phyloP scores from a whole-genome alignment of 2,888 invertebrate species.

The Noctua pronuba region DNA sequence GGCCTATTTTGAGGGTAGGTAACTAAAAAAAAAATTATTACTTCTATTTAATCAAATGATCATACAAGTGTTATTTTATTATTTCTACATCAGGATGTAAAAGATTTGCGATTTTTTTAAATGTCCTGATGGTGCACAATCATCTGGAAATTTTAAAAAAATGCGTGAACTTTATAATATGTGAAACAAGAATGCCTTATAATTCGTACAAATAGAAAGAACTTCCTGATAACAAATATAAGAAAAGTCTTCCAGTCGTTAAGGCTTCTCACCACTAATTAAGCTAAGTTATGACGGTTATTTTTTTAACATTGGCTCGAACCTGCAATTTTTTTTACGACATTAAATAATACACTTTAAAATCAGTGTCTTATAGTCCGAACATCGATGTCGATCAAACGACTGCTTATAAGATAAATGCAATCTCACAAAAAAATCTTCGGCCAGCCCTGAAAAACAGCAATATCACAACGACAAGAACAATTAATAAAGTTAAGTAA shows the following conservation, averaged over 20 bases:
- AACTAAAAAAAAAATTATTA: not conserved
- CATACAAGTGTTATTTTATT: not conserved
- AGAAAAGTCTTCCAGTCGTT: not conserved
- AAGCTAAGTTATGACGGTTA: not conserved
- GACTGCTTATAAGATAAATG: not conserved
- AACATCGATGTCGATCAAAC: not conserved
- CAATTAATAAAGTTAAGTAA: constrained; percentile 25
- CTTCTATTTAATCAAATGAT: not conserved
- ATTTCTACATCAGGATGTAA: not conserved
- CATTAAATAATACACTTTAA: constrained; percentile 1
- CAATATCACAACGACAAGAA: constrained; percentile 14
- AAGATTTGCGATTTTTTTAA: not conserved
- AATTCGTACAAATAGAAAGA: not conserved
- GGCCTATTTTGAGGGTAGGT: not conserved
- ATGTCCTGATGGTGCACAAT: no score
- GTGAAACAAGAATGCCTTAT: not conserved
- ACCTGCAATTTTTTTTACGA: not conserved
- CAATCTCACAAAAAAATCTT: not conserved
- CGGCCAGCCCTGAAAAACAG: not conserved
- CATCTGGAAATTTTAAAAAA: not conserved
- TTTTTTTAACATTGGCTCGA: no score
- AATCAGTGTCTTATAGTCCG: not conserved
- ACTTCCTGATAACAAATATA: not conserved
- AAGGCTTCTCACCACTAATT: not conserved
- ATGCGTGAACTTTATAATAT: not conserved